Evolutionary conservation across 1,140 invertebrate species (phyloP), one percentile per base, ranked within the genome.

Genomic region (Maconellicoccus hirsutus): DNA sequence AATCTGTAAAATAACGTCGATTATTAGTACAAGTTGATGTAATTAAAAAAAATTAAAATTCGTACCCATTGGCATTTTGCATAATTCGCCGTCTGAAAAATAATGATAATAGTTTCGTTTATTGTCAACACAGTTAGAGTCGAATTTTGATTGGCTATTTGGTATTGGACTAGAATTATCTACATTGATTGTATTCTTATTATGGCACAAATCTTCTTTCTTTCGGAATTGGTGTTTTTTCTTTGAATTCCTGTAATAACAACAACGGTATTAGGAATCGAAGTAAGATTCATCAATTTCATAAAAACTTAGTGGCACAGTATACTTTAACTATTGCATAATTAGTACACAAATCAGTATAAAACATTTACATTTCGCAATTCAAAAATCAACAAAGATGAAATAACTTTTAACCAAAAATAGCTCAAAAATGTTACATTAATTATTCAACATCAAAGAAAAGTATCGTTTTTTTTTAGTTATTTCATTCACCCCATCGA

Each of bases 1-100:
- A 77, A 70, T 78, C 80, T 81, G 71, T n/a, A 77, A 76, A 70
- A 69, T 27, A 71, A 69, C 70, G 73, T 71, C 63, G 70, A 69
- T 52, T 29, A 39, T 19, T 19, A 39, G n/a, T 21, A 52, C 4
- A 22, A 42, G 19, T 29, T 33, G 8, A 70, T 70, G 10, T 7
- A n/a, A n/a, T 33, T 25, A 66, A 66, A 66, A 23, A 66, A 2
- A 66, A 14, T 22, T 66, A 23, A 23, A 66, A 66, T 2, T 52
- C 4, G 16, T 66, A 66, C 61, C 61, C 25, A 66, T 25, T 25
- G 61, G 61, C 61, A 66, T 66, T 66, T 66, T 66, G 61, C 61
- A 66, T 66, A 66, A 66, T 66, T 66, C 61, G 21, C 61, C 25
- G 25, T 66, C 61, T 3, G 61, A 66, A 66, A 66, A 66, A 66